Base-by-base conservation (phyloP, 2,888 invertebrate genomes). In the Enoplolaimus lenunculus region DNA sequence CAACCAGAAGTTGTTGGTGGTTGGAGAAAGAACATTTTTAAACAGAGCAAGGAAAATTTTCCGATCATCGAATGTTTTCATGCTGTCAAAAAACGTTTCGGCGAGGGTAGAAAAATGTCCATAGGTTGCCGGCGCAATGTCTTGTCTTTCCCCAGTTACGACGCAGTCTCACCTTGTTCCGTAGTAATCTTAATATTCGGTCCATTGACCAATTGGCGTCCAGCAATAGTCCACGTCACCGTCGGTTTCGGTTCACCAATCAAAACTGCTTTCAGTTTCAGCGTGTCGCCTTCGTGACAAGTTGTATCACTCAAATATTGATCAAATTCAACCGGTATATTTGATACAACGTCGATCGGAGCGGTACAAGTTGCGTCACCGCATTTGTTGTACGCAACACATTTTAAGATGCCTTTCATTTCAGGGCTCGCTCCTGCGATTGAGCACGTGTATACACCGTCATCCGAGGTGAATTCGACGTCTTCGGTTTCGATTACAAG, bases 331-430 rank as follows among this genome's bases (percentile, higher is more conserved):
- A 80, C 80, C 7, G 80, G 80, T 64, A 80, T 75, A 7, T 79
- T 78, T 16, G 76, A 75, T 57, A 77, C 75, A 7, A 80, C 80
- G 31, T 75, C 78, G n/a, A 80, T 72, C 1, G 75, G 75, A 28
- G 83, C 83, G 65, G 81, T 77, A 71, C 81, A 81, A 26, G 79
- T 78, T 13, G 80, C 81, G 67, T 81, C 81, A 30, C 83, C 81
- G 72, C 78, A 77, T 74, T 81, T 80, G 75, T 82, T 84, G 72
- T 81, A 78, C 1, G 82, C 83, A n/a, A 82, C 80, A 76, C 83
- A 83, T 75, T 83, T 83, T 76, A 83, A 83, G 26, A 81, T 81
- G 28, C 84, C 84, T 45, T 80, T 81, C 79, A 84, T 84, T 73
- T 83, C 82, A 1, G 82, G 78, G 71, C 81, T 81, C 33, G 81